Percentiles rank a stretch among this genome's conserved stretches.
Conservation (phyloP, 2,113 vertebrate genomes). For the Lethenteron camtschaticum region DNA sequence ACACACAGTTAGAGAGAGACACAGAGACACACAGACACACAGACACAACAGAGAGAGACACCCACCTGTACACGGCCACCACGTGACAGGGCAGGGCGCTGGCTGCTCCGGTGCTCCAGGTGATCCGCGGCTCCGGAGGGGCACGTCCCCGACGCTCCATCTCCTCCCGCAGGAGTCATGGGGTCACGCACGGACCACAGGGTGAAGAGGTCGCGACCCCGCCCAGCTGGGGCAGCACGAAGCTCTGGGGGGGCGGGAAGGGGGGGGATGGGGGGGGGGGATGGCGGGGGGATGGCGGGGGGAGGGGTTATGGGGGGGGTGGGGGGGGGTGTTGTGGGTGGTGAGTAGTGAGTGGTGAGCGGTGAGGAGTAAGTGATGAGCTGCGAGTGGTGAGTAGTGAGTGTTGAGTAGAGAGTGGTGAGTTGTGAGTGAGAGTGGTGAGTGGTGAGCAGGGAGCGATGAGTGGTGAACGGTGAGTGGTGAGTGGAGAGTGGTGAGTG, state of each 20-base stretch:
- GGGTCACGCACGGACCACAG: conserved; percentile 63
- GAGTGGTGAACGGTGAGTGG: too few species aligned
- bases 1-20: too few species aligned
- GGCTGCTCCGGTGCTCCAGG: conserved; percentile 45
- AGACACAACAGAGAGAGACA: conserved; percentile 7
- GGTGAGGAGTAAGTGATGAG: too few species aligned
- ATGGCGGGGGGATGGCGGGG: conserved; percentile 31
- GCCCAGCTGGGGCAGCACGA: conserved; percentile 54
- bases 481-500: too few species aligned
- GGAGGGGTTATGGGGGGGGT: conserved; percentile 34
- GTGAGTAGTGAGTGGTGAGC: too few species aligned
- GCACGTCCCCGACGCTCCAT: conserved; percentile 35
- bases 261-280: too few species aligned
- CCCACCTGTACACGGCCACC: conserved; percentile 76
- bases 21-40: too few species aligned
- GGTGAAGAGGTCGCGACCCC: conserved; percentile 61
- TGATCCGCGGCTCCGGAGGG: conserved; percentile 63
- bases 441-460: too few species aligned
- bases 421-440: too few species aligned
- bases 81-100: conserved; percentile 68
- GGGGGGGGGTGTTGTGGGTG: too few species aligned
- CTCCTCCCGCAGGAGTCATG: conserved; percentile 68
- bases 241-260: conserved; percentile 35
- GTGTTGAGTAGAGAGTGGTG: too few species aligned
- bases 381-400: too few species aligned